phyloP scores from a whole-genome alignment of 2,888 invertebrate genomes.

The Tenthredo livida region DNA sequence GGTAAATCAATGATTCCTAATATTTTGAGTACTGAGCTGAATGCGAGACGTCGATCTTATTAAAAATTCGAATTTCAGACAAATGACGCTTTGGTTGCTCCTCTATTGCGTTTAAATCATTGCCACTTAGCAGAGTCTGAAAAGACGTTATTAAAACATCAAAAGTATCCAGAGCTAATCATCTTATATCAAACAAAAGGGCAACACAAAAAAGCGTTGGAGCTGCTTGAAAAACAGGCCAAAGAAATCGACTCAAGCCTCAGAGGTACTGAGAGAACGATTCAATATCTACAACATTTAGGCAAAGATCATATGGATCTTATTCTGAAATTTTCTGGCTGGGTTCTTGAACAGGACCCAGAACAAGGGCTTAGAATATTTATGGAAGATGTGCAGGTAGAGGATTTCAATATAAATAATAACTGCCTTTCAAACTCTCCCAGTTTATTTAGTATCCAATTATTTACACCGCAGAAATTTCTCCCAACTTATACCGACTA shows the following conservation, averaged over 20 bases:
- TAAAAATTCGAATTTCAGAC: slow-evolving; percentile 82
- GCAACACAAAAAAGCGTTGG: slow-evolving; percentile 94
- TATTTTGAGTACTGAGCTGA: slow-evolving; percentile 29
- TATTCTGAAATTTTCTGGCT: slow-evolving; percentile 96
- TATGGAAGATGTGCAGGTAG: slow-evolving; percentile 75
- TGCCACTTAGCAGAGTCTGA: slow-evolving; percentile 97
- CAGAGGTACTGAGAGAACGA: slow-evolving; percentile 90
- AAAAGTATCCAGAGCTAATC: slow-evolving; percentile 95
- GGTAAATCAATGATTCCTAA: slow-evolving; percentile 78
- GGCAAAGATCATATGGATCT: slow-evolving; percentile 89
- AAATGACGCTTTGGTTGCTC: slow-evolving; percentile 96
- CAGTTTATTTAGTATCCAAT: not conserved
- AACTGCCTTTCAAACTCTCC: not conserved
- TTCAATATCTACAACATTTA: slow-evolving; percentile 94
- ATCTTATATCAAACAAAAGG: slow-evolving; percentile 97
- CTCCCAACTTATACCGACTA: slow-evolving; percentile 10
- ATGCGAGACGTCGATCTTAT: slow-evolving; percentile 21
- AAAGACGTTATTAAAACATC: slow-evolving; percentile 90
- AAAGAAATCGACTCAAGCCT: slow-evolving; percentile 88
- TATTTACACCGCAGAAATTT: not conserved
- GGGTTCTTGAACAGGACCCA: slow-evolving; percentile 93
- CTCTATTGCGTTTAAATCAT: slow-evolving; percentile 93
- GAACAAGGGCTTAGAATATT: slow-evolving; percentile 91
- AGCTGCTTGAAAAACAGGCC: slow-evolving; percentile 89
- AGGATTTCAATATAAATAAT: not conserved